Percentiles rank a stretch among this genome's conserved stretches.
Evolutionary conservation across 37 sponge, comb jelly and placozoan species (phyloP).

Genomic region (Geodia barretti): DNA sequence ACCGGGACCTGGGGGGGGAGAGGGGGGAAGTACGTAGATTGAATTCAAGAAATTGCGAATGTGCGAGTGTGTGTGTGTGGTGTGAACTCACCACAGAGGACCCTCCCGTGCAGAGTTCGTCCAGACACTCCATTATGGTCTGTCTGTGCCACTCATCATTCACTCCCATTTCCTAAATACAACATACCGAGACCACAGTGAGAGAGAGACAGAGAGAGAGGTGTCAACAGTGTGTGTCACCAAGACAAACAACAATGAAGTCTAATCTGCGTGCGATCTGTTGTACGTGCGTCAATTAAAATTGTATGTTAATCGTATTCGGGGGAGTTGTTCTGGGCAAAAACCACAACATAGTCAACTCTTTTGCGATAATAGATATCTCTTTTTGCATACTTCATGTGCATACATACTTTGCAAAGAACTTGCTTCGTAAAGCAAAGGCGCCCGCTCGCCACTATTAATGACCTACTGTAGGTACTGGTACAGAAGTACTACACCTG

Average conservation of each 20-base stretch:
- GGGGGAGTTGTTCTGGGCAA: too few relatives aligned
- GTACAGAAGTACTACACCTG: too few relatives aligned
- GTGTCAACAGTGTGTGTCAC: too few relatives aligned
- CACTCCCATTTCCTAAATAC: constrained; percentile 57
- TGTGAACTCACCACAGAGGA: constrained; percentile 22
- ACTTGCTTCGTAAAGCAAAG: background rate
- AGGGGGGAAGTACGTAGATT: background rate
- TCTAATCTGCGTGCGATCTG: too few relatives aligned
- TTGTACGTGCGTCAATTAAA: too few relatives aligned
- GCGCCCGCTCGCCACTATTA: background rate
- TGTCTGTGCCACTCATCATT: constrained; percentile 59
- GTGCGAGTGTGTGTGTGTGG: background rate
- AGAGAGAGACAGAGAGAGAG: background rate
- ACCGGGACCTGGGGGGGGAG: background rate
- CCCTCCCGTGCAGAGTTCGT: constrained; percentile 62
- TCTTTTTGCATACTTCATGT: too few relatives aligned
- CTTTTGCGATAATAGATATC: too few relatives aligned
- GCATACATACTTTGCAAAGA: background rate
- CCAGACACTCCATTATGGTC: constrained; percentile 74
- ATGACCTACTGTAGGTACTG: too few relatives aligned
- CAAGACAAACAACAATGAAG: too few relatives aligned
- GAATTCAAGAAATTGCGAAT: background rate
- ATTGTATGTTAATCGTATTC: too few relatives aligned
- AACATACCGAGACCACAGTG: background rate
- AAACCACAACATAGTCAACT: too few relatives aligned